phyloP scores from a whole-genome alignment of 2,797 vertebrate genomes.

The Nyctibius grandis region DNA sequence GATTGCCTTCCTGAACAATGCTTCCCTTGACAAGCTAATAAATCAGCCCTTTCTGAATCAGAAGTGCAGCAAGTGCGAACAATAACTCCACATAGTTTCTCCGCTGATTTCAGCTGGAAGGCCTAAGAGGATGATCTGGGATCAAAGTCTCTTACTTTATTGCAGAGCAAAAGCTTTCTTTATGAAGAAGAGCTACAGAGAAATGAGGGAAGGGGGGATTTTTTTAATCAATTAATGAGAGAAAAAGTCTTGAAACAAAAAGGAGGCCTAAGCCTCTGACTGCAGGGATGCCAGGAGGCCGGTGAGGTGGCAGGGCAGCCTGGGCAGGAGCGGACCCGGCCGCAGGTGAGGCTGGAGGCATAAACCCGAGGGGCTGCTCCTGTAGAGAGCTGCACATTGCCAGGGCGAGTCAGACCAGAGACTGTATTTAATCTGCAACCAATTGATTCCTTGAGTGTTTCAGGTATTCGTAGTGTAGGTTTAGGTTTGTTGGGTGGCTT shows the following conservation, averaged over 20 bases:
- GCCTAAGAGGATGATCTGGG: constrained; percentile 72
- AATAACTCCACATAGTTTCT: constrained; percentile 76
- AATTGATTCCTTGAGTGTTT: constrained; percentile 84
- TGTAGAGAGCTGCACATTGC: constrained; percentile 79
- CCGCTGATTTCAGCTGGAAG: constrained; percentile 77
- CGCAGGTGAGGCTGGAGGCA: constrained; percentile 27
- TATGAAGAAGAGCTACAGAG: constrained; percentile 76
- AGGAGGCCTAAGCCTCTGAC: constrained; percentile 34
- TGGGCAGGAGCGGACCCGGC: not conserved
- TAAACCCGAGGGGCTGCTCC: constrained; percentile 71
- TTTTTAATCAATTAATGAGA: constrained; percentile 77
- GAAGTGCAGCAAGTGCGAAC: constrained; percentile 83
- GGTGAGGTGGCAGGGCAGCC: not conserved
- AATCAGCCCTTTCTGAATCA: constrained; percentile 92
- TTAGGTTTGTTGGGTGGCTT: constrained; percentile 62
- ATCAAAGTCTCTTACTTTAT: constrained; percentile 72
- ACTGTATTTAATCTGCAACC: constrained; percentile 86
- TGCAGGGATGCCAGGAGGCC: constrained; percentile 13
- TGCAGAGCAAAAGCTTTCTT: constrained; percentile 79
- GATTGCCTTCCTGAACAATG: constrained; percentile 98
- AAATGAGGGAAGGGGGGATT: constrained; percentile 72
- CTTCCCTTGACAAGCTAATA: constrained; percentile 99
- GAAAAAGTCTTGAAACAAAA: constrained; percentile 61
- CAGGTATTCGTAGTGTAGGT: constrained; percentile 77
- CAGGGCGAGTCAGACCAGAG: constrained; percentile 76